Evolutionary conservation across 2,797 vertebrate genomes (phyloP), one percentile per base, ranked within the genome.

Genomic region (Pangasius djambal): DNA sequence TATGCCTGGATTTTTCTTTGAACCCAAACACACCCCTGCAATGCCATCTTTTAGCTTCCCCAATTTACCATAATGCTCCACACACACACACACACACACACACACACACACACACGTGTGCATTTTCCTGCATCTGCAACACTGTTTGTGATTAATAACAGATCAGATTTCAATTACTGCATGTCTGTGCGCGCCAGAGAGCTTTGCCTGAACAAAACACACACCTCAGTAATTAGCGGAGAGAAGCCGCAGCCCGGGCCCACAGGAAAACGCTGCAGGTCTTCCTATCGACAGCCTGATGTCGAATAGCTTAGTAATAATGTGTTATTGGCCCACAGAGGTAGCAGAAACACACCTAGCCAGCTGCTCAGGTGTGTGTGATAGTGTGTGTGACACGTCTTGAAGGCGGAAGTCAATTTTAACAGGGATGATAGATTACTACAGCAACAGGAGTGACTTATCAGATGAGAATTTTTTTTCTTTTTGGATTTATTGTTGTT

Each of bases 161-260:
- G 40, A 89, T 81, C 8, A 61, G 37, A 89, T 89, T 89, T 89
- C 70, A 81, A 87, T 90, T 89, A 89, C 20, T 50, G 55, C 74
- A 4, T 87, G 90, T 87, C 81, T 61, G 57, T 28, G 34, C 10
- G 12, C 1, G 79, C 31, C 79, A 25, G 55, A 40, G 57, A 82
- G 79, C 57, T 85, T 77, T 44, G 37, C 72, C 81, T 52, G 69
- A 63, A 74, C 69, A 65, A 63, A 67, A 85, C 57, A 67, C 87
- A 88, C 87, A 77, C 55, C 72, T 84, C 13, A 13, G 55, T 85
- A 88, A 88, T 83, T 78, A 85, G 63, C 2, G 44, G 72, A 31
- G 70, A 61, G 78, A 88, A 83, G 40, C 72, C 34, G 9, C 82
- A 77, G 57, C 81, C 16, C 10, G 12, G 57, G 1, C 67, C 34